Percentiles rank a stretch among this genome's conserved stretches.
Evolutionary conservation across 2,113 vertebrate genomes (phyloP).

Genomic region (Nothocercus nigrocapillus): DNA sequence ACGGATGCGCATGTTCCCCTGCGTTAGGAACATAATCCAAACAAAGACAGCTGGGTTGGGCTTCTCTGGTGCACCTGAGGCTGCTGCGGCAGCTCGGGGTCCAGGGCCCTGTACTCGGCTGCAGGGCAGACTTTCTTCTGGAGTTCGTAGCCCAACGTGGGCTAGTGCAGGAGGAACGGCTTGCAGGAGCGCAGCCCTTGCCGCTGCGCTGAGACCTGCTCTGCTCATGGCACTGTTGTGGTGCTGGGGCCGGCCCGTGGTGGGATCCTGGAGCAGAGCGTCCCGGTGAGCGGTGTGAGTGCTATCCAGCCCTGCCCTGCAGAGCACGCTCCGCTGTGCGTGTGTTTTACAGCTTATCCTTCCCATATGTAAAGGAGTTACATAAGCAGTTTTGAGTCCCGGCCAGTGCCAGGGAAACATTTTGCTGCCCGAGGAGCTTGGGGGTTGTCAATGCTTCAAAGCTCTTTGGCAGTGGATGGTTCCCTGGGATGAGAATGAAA

Average conservation of each 20-base stretch:
- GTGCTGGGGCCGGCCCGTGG: not conserved
- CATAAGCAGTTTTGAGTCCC: not conserved
- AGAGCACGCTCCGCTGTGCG: rapidly evolving
- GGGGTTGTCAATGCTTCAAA: not conserved
- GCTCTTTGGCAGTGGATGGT: rapidly evolving
- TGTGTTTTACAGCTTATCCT: not conserved
- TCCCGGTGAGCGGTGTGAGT: too few relatives aligned
- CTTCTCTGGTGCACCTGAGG: constrained; percentile 46
- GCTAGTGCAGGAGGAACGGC: not conserved
- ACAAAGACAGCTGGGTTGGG: constrained; percentile 56
- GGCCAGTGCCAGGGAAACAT: not conserved
- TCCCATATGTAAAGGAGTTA: not conserved
- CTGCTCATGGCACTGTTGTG: not conserved
- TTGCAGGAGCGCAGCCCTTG: not conserved
- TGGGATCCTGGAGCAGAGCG: not conserved
- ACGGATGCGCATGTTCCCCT: constrained; percentile 53
- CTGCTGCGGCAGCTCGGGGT: constrained; percentile 53
- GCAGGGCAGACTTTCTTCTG: not conserved
- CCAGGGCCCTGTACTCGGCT: not conserved
- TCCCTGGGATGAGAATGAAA: not conserved
- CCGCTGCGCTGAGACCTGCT: not conserved
- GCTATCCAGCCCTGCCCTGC: not conserved
- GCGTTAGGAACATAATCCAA: not conserved
- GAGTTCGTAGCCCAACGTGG: not conserved
- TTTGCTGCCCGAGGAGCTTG: rapidly evolving